Evolutionary conservation across 2,888 invertebrate genomes (phyloP), one percentile per base, ranked within the genome.

Genomic region (Synergus umbraculus): DNA sequence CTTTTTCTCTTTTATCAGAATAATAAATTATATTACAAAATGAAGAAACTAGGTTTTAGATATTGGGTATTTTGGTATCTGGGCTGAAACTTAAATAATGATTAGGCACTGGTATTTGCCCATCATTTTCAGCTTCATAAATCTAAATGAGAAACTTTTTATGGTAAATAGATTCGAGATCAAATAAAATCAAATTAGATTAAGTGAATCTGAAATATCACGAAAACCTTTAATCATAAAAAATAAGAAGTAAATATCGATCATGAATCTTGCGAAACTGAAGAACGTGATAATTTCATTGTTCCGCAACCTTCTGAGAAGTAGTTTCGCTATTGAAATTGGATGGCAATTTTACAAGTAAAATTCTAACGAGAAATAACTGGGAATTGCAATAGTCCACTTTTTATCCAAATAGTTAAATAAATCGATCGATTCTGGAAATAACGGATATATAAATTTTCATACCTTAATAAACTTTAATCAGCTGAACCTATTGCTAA

Each of bases 391-490:
- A 73, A 73, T 73, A 49, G 29, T 22, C 49, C 37, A 73, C 49
- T 73, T 73, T 54, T 73, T 73, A 73, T 37, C n/a, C n/a, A 73
- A 73, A 54, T 73, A 49, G 37, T 46, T 54, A n/a, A 73, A 73
- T 73, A 54, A 54, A n/a, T 73, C 37, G 73, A 54, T 54, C 73
- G 37, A 49, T 73, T 73, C 73, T 54, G 37, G 49, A 73, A 73
- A 73, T 73, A 73, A 73, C 73, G 73, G 73, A 73, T 73, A 54
- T 37, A 73, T 73, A 73, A 73, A 73, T 15, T 54, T 73, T 41
- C 41, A 66, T 73, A 73, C n/a, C 73, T n/a, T 10, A 15, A 73
- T 73, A 73, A 37, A 73, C 15, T 73, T 73, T 73, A 73, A 49
- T 54, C 37, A 37, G 73, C n/a, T 37, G 37, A 9, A 54, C 54